Evolutionary conservation across 2,113 vertebrate species (phyloP), one percentile per base, ranked within the genome.

Genomic region (Coptodon rendalli): DNA sequence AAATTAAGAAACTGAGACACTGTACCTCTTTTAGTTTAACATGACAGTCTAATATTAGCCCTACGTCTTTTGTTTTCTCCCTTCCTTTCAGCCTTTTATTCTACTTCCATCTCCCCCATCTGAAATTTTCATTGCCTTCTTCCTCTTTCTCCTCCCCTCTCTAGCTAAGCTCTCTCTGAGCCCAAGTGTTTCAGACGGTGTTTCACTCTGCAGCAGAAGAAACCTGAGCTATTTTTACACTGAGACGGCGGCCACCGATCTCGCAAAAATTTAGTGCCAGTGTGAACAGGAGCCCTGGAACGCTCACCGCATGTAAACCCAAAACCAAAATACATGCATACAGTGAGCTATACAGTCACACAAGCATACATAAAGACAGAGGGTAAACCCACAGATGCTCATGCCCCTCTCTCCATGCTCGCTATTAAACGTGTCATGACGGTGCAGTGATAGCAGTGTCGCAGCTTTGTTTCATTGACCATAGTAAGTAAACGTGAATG

Each of bases 151-250:
- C 63, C n/a, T 40, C 68, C 38, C 13, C 38, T 50, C 82, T 68
- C 76, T 36, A 38, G 53, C 71, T 80, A 61, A 80, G 48, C 48
- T 83, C n/a, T 52, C 11, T 71, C 40, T 40, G 71, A 80, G 29
- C 53, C 4, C 13, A 36, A 6, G 11, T 34, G 43, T 36, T 54
- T 91, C 86, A 63, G 86, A 29, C 73, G 8, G 68, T 68, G 83
- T 82, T 40, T 63, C 40, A 31, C 54, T 34, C 52, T 1, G 68
- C 34, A 45, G 52, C 11, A 53, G 45, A 34, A 61, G 31, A 40
- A 38, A 10, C 56, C 2, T 1, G 5, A 11, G 79, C 84, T 89
- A 82, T 91, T 93, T 92, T 85, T 80, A 89, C 87, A 57, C 11
- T 54, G 40, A 34, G 59, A 61, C 52, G 1, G 89, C 52, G 36